Evolutionary conservation across 2,888 invertebrate species (phyloP).

Genomic region (Ormyrus pomaceus): DNA sequence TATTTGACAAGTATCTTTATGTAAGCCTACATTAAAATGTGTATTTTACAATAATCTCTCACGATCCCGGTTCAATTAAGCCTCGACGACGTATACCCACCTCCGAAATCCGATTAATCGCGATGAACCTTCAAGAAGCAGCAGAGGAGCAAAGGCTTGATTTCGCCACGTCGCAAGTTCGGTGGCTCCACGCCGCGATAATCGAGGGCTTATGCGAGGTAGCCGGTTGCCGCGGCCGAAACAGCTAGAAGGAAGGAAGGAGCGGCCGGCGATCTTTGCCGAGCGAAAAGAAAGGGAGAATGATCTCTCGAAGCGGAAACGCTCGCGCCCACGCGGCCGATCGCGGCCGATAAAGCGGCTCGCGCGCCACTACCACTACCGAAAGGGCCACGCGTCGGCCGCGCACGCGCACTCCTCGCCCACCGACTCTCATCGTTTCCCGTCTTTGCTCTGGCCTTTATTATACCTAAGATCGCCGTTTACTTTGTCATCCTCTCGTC

Average conservation of each 20-base stretch:
- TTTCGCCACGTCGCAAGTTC: conserved; percentile 26
- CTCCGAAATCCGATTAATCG: conserved; percentile 19
- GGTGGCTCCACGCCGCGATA: conserved; percentile 24
- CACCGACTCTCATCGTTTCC: neutral
- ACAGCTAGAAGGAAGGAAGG: neutral
- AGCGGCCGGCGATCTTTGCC: neutral
- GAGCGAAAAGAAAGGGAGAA: conserved; percentile 10
- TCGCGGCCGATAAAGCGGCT: conserved; percentile 49
- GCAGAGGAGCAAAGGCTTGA: neutral
- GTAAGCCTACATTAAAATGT: no score
- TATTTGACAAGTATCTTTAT: no score
- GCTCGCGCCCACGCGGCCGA: conserved; percentile 48
- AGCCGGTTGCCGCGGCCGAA: neutral
- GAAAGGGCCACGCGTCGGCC: conserved; percentile 47
- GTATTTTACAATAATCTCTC: no score
- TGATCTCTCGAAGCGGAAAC: conserved; percentile 51
- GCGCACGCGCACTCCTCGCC: conserved; percentile 12
- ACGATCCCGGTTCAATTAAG: no score
- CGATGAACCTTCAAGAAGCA: conserved; percentile 1
- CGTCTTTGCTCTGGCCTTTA: neutral
- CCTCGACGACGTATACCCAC: neutral
- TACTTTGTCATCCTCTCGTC: conserved; percentile 2
- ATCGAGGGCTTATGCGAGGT: neutral
- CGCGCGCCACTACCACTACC: conserved; percentile 28
- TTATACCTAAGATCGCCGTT: neutral